These are phyloP conservation scores for Actinia equina DNA, from an alignment of 64 coral and sea anemone species.

Conservation along the genomic window DNA sequence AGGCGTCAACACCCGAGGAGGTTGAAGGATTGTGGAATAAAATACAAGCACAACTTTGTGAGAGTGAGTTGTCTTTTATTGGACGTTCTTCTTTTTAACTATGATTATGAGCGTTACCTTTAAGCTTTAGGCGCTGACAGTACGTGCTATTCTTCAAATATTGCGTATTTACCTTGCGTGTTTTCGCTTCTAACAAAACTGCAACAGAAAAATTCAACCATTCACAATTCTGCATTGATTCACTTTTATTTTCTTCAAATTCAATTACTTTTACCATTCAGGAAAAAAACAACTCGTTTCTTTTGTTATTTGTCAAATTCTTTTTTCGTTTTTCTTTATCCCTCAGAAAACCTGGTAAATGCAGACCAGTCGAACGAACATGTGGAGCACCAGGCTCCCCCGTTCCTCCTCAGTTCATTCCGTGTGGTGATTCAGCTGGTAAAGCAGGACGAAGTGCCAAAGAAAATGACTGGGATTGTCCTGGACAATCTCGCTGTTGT, in stretches of 20 bases:
- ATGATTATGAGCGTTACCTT: no score
- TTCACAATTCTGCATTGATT: no score
- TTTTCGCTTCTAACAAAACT: no score
- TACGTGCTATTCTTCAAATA: no score
- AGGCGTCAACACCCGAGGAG: conserved; percentile 3
- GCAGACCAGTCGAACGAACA: not conserved
- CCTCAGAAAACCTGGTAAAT: conserved; percentile 27
- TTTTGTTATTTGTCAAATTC: not conserved
- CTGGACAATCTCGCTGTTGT: conserved; percentile 48
- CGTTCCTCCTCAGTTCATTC: conserved; percentile 26
- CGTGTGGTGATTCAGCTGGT: conserved; percentile 29
- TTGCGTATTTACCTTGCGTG: no score
- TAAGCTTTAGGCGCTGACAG: no score
- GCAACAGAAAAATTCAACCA: no score
- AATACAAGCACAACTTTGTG: conserved; percentile 16
- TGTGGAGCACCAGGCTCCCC: not conserved
- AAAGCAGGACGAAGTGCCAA: conserved; percentile 12
- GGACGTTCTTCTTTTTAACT: no score
- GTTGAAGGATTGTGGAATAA: conserved; percentile 3
- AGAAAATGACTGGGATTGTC: conserved; percentile 45
- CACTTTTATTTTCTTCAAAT: no score
- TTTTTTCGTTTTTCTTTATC: not conserved
- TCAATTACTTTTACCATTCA: not conserved
- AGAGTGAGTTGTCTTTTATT: not conserved
- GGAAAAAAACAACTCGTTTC: not conserved